These are phyloP conservation scores for Norana najaformis DNA, from an alignment of 2,888 invertebrate genomes.

Conservation along the genomic window DNA sequence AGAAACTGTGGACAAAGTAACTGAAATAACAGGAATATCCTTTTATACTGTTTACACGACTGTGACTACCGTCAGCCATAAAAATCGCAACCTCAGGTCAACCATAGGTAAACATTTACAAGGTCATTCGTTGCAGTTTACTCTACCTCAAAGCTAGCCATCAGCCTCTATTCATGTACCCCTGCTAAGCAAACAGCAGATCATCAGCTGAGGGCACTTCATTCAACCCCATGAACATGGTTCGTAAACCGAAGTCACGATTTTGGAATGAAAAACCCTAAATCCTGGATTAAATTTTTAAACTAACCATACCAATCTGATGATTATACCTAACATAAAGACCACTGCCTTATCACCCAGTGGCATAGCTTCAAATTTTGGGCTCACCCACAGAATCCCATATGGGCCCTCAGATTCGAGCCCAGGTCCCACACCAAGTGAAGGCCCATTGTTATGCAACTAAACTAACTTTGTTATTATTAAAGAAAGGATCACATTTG, in stretches of 20 bases:
- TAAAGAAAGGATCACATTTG: not conserved
- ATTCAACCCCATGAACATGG: not conserved
- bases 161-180: not conserved
- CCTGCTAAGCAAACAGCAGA: not conserved
- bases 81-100: not conserved
- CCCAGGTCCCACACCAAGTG: too few relatives aligned
- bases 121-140: not conserved
- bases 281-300: not conserved
- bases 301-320: not conserved
- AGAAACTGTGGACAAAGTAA: not conserved
- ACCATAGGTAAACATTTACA: not conserved
- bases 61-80: not conserved
- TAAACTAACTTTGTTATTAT: too few relatives aligned
- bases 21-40: not conserved
- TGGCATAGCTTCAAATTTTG: too few relatives aligned
- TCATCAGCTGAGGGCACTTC: not conserved
- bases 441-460: too few relatives aligned
- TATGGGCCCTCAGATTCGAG: too few relatives aligned
- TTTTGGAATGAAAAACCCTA: not conserved
- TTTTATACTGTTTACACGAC: not conserved
- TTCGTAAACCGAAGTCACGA: not conserved
- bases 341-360: too few relatives aligned
- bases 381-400: too few relatives aligned
- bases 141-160: not conserved
- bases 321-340: not conserved